Conservation (phyloP, 2,113 vertebrate species). For the Pituophis catenifer region DNA sequence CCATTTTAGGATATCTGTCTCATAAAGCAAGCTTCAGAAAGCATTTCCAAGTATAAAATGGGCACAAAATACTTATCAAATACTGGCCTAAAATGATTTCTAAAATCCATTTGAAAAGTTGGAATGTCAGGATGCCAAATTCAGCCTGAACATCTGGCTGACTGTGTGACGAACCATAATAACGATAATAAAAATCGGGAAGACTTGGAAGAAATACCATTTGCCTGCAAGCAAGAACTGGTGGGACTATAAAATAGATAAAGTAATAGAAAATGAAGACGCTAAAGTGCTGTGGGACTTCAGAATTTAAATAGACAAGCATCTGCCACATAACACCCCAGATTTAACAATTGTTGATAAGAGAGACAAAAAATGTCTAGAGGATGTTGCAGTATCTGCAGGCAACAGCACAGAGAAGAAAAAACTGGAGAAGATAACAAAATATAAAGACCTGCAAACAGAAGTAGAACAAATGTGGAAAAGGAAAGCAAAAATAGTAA, state of each 20-base stretch:
- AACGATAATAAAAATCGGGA: not conserved
- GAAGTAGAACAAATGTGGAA: not conserved
- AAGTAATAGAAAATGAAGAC: not conserved
- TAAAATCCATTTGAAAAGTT: not conserved
- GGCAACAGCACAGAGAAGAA: not conserved
- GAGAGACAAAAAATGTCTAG: not conserved
- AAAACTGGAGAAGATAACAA: not conserved
- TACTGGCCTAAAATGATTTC: not conserved
- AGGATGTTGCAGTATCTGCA: not conserved
- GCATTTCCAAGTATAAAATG: not conserved
- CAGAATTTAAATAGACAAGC: not conserved
- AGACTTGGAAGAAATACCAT: not conserved
- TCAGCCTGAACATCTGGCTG: not conserved
- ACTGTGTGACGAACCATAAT: not conserved
- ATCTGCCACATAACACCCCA: not conserved
- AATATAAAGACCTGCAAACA: not conserved
- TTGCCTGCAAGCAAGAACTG: not conserved
- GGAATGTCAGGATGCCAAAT: not conserved
- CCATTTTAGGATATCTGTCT: not conserved
- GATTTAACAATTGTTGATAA: not conserved
- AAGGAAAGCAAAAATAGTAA: not conserved
- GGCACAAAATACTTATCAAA: not conserved
- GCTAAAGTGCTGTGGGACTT: not conserved
- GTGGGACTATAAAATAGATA: not conserved
- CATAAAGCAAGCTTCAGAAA: not conserved